A percentile compares a stretch with the other conserved stretches of the same genome.
phyloP scores from a whole-genome alignment of 2,888 invertebrate genomes.

The Lasioglossum leucozonium region DNA sequence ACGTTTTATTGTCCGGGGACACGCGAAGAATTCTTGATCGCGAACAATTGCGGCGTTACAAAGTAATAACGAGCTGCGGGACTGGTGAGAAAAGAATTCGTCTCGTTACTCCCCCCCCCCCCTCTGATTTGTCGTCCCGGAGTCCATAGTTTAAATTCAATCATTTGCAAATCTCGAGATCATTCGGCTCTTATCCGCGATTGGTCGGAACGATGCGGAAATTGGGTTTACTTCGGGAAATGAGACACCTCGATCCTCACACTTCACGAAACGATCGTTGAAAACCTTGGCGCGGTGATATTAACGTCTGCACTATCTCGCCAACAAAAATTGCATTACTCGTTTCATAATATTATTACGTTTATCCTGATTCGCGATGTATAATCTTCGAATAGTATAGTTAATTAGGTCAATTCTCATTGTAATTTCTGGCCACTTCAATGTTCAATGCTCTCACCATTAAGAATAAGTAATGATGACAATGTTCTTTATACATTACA shows the following conservation, averaged over 20 bases:
- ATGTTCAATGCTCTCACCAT: background rate
- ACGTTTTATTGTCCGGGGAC: constrained; percentile 53
- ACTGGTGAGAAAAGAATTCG: constrained; percentile 57
- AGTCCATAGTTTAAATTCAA: constrained; percentile 83
- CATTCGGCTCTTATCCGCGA: constrained; percentile 56
- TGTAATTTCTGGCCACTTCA: background rate
- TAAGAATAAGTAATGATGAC: background rate
- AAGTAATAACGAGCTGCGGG: constrained; percentile 48
- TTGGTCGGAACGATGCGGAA: constrained; percentile 56
- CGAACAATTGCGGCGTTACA: constrained; percentile 30
- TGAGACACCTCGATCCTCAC: constrained; percentile 51
- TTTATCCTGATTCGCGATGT: too few species aligned
- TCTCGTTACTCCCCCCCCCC: constrained; percentile 20
- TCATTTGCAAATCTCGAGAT: constrained; percentile 75
- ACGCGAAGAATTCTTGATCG: constrained; percentile 57
- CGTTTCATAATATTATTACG: background rate
- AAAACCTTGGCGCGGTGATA: background rate
- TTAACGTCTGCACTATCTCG: background rate
- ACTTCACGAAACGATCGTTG: constrained; percentile 36
- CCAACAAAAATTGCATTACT: background rate
- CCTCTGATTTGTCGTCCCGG: constrained; percentile 73
- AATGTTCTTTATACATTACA: background rate
- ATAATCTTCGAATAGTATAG: too few species aligned
- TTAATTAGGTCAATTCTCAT: background rate
- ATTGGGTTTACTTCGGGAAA: constrained; percentile 65